Percentiles rank a stretch among this genome's conserved stretches.
Evolutionary conservation across 2,113 vertebrate genomes (phyloP).

Genomic region (Myiozetetes cayanensis): DNA sequence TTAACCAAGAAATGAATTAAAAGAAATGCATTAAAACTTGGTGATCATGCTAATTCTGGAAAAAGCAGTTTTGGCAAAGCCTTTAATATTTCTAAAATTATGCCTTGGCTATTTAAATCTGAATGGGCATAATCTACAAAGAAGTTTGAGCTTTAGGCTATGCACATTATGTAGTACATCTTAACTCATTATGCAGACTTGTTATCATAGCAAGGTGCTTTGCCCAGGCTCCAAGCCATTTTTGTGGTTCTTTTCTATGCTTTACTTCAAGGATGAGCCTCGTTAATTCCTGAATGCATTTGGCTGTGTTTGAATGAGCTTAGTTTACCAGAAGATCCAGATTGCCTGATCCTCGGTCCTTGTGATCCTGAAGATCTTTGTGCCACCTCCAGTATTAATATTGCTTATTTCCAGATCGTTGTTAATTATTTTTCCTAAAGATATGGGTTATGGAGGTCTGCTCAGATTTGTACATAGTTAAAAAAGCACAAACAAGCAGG

Average conservation of each 20-base stretch:
- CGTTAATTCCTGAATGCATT: neutral
- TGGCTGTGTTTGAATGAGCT: neutral
- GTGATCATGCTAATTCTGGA: neutral
- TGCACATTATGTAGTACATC: neutral
- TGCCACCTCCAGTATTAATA: neutral
- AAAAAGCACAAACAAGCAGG: neutral
- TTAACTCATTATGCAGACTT: slow-evolving; percentile 2
- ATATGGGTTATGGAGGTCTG: neutral
- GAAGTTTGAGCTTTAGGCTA: slow-evolving; percentile 39
- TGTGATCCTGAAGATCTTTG: neutral
- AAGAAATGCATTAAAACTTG: neutral
- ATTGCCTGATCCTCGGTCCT: neutral
- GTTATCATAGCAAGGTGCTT: slow-evolving; percentile 4
- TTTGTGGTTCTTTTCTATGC: slow-evolving; percentile 5
- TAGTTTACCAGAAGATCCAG: neutral
- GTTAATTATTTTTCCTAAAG: neutral
- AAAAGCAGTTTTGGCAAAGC: neutral
- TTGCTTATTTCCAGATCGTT: neutral
- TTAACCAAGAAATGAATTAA: neutral
- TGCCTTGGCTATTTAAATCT: slow-evolving; percentile 10
- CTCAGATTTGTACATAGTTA: neutral
- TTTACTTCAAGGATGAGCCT: neutral
- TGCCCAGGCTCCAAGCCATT: slow-evolving; percentile 23
- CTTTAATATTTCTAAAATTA: slow-evolving; percentile 5
- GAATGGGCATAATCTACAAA: slow-evolving; percentile 34